phyloP scores from a whole-genome alignment of 2,113 vertebrate species.

The Butorides virescens region DNA sequence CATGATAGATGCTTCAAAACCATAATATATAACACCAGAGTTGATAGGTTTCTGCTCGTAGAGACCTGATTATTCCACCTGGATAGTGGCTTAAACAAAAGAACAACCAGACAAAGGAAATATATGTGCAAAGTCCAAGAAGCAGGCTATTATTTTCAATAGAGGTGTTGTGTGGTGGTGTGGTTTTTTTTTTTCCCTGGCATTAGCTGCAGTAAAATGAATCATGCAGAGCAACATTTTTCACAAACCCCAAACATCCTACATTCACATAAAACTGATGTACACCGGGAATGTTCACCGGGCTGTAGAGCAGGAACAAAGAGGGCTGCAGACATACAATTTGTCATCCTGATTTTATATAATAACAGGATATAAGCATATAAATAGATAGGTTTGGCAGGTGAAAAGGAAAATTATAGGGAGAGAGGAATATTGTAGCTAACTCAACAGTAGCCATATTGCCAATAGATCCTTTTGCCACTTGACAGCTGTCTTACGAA shows the following conservation, averaged over 20 bases:
- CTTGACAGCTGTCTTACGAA: slow-evolving; percentile 50
- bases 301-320: slow-evolving; percentile 64
- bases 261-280: slow-evolving; percentile 67
- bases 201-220: slow-evolving; percentile 64
- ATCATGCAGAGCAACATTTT: slow-evolving; percentile 66
- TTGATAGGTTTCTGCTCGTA: slow-evolving; percentile 35
- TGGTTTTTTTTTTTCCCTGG: background rate
- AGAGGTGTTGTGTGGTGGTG: background rate
- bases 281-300: slow-evolving; percentile 57
- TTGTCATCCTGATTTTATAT: slow-evolving; percentile 67
- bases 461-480: slow-evolving; percentile 58
- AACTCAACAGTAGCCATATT: slow-evolving; percentile 49
- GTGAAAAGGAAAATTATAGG: slow-evolving; percentile 67
- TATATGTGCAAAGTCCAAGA: slow-evolving; percentile 41
- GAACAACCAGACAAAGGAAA: slow-evolving; percentile 53
- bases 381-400: slow-evolving; percentile 67
- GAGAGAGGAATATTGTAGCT: slow-evolving; percentile 51
- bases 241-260: slow-evolving; percentile 63
- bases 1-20: background rate
- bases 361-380: slow-evolving; percentile 69
- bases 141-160: slow-evolving; percentile 59
- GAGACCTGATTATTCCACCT: slow-evolving; percentile 57
- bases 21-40: background rate
- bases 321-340: slow-evolving; percentile 59
- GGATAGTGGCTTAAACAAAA: slow-evolving; percentile 57